A percentile compares a stretch with the other conserved stretches of the same genome.
Evolutionary conservation across 2,888 invertebrate genomes (phyloP).

Genomic region (Drosophila rubida): DNA sequence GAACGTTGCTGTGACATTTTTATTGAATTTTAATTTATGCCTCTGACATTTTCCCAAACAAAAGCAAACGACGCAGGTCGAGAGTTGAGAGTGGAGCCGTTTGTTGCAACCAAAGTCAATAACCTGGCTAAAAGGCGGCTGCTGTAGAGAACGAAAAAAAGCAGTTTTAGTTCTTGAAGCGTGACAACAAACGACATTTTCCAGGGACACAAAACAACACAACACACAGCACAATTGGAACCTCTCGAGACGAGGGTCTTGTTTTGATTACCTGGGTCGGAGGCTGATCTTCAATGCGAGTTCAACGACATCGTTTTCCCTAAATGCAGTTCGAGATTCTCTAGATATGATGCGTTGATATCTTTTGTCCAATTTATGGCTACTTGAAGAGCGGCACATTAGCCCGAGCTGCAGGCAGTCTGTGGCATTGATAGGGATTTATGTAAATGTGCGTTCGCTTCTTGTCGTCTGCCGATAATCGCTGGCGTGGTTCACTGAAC

Average conservation of each 20-base stretch:
- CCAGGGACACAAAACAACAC: constrained; percentile 15
- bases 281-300: constrained; percentile 33
- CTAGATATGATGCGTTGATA: constrained; percentile 47
- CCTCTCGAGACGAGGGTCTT: constrained; percentile 11
- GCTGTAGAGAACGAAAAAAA: constrained; percentile 45
- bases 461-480: constrained; percentile 5
- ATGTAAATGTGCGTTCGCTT: constrained; percentile 55
- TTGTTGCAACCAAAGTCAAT: constrained; percentile 61
- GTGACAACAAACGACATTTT: constrained; percentile 73
- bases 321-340: constrained; percentile 45
- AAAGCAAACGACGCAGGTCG: constrained; percentile 20
- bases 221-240: not conserved
- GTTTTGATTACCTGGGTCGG: constrained; percentile 59
- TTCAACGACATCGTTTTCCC: constrained; percentile 45
- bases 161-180: constrained; percentile 72
- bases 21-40: constrained; percentile 79
- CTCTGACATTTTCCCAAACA: constrained; percentile 41
- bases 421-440: constrained; percentile 39
- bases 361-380: constrained; percentile 54
- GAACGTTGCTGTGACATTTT: constrained; percentile 74
- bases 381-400: constrained; percentile 62
- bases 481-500: constrained; percentile 40
- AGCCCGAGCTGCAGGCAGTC: constrained; percentile 28
- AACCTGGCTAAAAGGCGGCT: constrained; percentile 58
- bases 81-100: not conserved